Evolutionary conservation across 1,140 invertebrate genomes (phyloP).

Genomic region (Philotrypesis tridentata): DNA sequence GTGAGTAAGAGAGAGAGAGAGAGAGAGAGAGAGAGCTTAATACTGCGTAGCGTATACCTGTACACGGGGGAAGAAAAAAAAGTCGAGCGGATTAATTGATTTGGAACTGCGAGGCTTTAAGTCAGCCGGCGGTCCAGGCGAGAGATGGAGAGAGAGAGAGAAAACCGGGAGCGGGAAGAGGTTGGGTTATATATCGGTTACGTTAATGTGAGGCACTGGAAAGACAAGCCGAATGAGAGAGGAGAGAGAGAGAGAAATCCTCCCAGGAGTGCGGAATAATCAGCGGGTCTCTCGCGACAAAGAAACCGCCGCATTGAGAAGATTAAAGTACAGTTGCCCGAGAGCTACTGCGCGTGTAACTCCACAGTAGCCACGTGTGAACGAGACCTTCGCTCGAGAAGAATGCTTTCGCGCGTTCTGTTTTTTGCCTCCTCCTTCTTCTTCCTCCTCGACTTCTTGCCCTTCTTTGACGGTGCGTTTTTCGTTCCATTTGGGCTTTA

Average conservation of each 20-base stretch:
- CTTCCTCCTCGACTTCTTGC: not conserved
- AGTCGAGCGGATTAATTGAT: constrained; percentile 14
- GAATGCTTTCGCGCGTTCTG: too few relatives aligned
- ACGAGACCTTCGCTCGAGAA: not conserved
- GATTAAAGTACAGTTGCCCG: constrained; percentile 17
- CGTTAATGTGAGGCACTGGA: not conserved
- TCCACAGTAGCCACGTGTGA: not conserved
- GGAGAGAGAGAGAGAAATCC: not conserved
- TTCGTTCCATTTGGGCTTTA: not conserved
- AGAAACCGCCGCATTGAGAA: constrained; percentile 41
- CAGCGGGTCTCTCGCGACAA: constrained; percentile 55
- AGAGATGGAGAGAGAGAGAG: too few relatives aligned
- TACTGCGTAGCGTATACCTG: not conserved
- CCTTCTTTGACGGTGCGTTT: not conserved
- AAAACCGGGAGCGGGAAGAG: not conserved
- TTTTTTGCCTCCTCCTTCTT: not conserved
- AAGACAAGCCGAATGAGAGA: not conserved
- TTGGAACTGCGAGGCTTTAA: not conserved
- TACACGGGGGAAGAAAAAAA: constrained; percentile 1
- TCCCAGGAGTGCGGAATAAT: not conserved
- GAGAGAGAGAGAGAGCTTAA: not conserved
- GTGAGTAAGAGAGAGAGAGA: not conserved
- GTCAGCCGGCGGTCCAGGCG: not conserved
- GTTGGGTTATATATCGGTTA: not conserved
- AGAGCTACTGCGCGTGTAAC: not conserved